These are phyloP conservation scores for Halcyon senegalensis DNA, from an alignment of 2,113 vertebrate genomes.

Conservation along the genomic window DNA sequence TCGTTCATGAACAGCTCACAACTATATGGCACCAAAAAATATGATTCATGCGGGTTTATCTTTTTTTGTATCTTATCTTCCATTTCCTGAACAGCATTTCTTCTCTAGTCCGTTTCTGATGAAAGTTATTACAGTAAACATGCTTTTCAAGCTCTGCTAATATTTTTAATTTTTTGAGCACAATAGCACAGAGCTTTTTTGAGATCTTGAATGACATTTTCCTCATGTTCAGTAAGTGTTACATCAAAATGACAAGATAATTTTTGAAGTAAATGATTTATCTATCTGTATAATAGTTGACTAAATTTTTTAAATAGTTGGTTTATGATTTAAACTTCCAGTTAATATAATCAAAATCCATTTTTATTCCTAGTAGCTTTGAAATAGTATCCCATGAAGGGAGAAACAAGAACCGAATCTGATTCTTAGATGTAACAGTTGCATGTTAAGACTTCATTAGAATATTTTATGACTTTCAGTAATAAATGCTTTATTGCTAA, in stretches of 20 bases:
- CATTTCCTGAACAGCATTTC: background rate
- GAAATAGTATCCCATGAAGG: background rate
- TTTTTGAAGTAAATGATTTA: background rate
- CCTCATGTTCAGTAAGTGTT: background rate
- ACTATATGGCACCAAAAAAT: background rate
- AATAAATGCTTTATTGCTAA: background rate
- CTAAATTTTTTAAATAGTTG: background rate
- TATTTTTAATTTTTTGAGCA: background rate
- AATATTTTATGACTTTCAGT: background rate
- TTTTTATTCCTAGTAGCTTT: background rate
- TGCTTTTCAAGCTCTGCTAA: background rate
- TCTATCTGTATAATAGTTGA: background rate
- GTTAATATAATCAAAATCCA: background rate
- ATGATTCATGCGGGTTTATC: background rate
- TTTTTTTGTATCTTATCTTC: background rate
- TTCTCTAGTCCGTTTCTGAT: background rate
- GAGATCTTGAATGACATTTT: background rate
- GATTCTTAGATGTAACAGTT: background rate
- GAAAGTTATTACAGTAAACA: background rate
- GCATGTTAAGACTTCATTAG: background rate
- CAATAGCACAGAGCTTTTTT: background rate
- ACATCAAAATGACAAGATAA: background rate
- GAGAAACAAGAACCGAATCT: background rate
- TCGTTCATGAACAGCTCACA: background rate
- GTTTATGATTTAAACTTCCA: background rate